Base-by-base conservation (phyloP, 1,140 invertebrate genomes). In the Drosophila pachea region DNA sequence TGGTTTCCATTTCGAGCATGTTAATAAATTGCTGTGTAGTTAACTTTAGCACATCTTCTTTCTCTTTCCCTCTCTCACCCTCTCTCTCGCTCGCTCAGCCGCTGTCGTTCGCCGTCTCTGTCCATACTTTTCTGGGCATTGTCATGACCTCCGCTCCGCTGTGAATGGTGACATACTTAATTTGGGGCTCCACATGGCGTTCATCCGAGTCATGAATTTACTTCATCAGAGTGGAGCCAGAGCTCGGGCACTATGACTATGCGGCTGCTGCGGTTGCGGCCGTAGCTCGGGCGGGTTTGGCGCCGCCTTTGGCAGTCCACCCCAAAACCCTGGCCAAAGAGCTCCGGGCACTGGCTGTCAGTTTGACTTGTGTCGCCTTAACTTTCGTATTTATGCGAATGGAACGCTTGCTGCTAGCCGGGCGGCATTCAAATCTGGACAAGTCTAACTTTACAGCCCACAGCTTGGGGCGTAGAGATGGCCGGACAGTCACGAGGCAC, bases 11-110 rank as follows among this genome's bases (percentile, higher is more conserved):
- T 67, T 67, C 53, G 52, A 69, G 67, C 60, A 59, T 59, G 62
- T 65, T 65, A 65, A 70, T 70, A 70, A 70, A 70, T 70, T 70
- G 68, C 68, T 70, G 53, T 70, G 62, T 42, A 59, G 68, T 69
- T 69, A 69, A 69, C 67, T 65, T 69, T 61, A 36, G 47, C 43
- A 65, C 61, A 7, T 43, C 40, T 43, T 3, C 40, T 14, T 42
- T n/a, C 33, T 29, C 32, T 3, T 9, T 33, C 5, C 5, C 16
- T 8, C 11, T 12, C 36, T 8, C 29, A 4, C 33, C 9, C n/a
- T 9, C n/a, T 31, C 35, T 47, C 16, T 14, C 5, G n/a, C 33
- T 11, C 36, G 4, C 31, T 42, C 22, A 29, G 14, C 9, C 9
- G 29, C 32, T 48, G 31, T 9, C 35, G 32, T 11, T 35, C 9